These are phyloP conservation scores for Euthynnus affinis DNA, from an alignment of 2,797 vertebrate genomes.

Conservation along the genomic window DNA sequence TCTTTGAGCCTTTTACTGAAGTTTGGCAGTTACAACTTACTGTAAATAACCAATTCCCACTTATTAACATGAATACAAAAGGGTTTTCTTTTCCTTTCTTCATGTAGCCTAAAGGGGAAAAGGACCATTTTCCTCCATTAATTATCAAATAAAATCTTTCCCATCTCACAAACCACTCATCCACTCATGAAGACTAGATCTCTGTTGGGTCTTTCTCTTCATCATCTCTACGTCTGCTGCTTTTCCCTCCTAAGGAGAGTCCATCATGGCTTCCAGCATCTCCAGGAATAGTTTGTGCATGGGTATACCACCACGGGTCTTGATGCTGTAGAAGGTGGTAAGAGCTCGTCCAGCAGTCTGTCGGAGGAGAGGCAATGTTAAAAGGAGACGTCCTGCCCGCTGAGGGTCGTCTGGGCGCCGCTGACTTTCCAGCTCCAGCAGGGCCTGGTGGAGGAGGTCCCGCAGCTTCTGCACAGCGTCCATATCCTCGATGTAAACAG, in stretches of 20 bases:
- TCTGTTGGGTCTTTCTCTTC: constrained; percentile 50
- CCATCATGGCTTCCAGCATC: constrained; percentile 98
- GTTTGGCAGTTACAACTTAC: constrained; percentile 69
- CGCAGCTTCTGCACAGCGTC: constrained; percentile 94
- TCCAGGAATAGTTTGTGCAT: constrained; percentile 98
- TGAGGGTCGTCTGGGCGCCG: constrained; percentile 86
- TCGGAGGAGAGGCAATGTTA: constrained; percentile 92
- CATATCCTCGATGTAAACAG: constrained; percentile 94
- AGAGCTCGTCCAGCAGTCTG: constrained; percentile 94
- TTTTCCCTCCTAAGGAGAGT: constrained; percentile 85
- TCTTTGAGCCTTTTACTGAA: constrained; percentile 52
- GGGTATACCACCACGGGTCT: constrained; percentile 93
- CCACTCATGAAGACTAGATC: constrained; percentile 55
- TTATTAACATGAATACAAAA: constrained; percentile 41
- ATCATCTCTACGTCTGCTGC: constrained; percentile 32
- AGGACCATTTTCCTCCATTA: constrained; percentile 49
- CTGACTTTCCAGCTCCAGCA: constrained; percentile 91
- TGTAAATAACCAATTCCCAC: constrained; percentile 48
- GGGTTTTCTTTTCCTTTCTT: constrained; percentile 60
- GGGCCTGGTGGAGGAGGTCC: constrained; percentile 92
- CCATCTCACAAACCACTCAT: constrained; percentile 64
- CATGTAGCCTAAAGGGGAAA: constrained; percentile 49
- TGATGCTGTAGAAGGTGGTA: constrained; percentile 94
- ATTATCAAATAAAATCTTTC: constrained; percentile 66
- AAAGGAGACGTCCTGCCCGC: constrained; percentile 91